Conservation (phyloP, 2,888 invertebrate genomes). For the Andrena haemorrhoa region DNA sequence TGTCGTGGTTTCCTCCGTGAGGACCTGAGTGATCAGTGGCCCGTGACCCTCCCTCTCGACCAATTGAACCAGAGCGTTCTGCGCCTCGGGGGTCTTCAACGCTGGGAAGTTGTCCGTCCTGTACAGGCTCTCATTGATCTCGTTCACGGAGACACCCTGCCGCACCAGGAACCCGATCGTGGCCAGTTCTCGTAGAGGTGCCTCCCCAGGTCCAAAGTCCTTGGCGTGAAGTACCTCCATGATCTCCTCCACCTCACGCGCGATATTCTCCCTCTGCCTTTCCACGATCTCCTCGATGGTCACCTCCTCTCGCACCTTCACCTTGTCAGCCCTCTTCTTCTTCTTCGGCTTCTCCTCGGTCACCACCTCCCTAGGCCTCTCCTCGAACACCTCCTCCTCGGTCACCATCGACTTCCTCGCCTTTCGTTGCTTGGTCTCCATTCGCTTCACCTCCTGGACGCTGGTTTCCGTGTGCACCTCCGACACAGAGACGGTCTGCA, state of each 20-base stretch:
- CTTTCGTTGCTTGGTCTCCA: slow-evolving; percentile 78
- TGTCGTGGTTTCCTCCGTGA: slow-evolving; percentile 92
- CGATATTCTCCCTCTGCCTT: slow-evolving; percentile 87
- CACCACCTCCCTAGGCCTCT: slow-evolving; percentile 45
- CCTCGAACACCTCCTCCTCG: slow-evolving; percentile 55
- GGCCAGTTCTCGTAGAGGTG: slow-evolving; percentile 92
- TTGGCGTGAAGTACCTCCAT: slow-evolving; percentile 91
- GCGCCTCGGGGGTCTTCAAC: slow-evolving; percentile 92
- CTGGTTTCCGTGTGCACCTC: slow-evolving; percentile 87
- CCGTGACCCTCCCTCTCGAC: slow-evolving; percentile 94
- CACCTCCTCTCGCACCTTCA: slow-evolving; percentile 85
- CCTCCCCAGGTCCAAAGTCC: slow-evolving; percentile 93
- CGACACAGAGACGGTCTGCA: slow-evolving; percentile 87
- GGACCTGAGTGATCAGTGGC: slow-evolving; percentile 92
- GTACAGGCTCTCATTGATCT: slow-evolving; percentile 91
- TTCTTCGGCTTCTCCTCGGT: slow-evolving; percentile 76
- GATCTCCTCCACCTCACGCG: slow-evolving; percentile 91
- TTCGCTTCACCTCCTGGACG: slow-evolving; percentile 84
- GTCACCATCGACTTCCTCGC: slow-evolving; percentile 75
- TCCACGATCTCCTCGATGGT: slow-evolving; percentile 87
- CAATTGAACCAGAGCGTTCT: slow-evolving; percentile 93
- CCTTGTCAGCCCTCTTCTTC: slow-evolving; percentile 82
- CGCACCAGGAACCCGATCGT: slow-evolving; percentile 92
- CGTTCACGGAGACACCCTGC: slow-evolving; percentile 90
- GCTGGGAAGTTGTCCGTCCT: slow-evolving; percentile 93